Base-by-base conservation (phyloP, 2,888 invertebrate species). In the Tenthredo notha region DNA sequence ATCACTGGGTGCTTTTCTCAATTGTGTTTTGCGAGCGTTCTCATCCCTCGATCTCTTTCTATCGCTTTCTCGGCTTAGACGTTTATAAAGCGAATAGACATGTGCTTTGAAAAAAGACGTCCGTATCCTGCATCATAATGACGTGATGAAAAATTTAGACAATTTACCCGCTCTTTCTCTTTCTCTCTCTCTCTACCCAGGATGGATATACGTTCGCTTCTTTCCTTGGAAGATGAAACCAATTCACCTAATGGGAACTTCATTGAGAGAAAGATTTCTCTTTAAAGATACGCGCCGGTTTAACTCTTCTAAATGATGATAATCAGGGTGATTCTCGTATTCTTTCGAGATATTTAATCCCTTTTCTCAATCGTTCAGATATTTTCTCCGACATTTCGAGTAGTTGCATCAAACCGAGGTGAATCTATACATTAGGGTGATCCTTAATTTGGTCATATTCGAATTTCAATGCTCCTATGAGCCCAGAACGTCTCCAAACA, bases 1-100 rank as follows among this genome's bases (percentile, higher is more conserved):
- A 91, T 91, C 90, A 90, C 86, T 87, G 88, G 85, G 87, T 87
- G 87, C 88, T 87, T 88, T 88, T 86, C 88, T 85, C 86, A 87
- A 88, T 88, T 88, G 88, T 87, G 87, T 89, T 85, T 58, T 65
- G 84, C 86, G 40, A 70, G 75, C 84, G 84, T 85, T 5, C 25
- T 5, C 54, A 29, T 33, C 12, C 58, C 37, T 12, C 54, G 10
- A n/a, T 40, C 40, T 78, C 21, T 58, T 37, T n/a, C 37, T 12
- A 47, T 77, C 29, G 6, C 12, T 58, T 54, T 25, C 37, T 37
- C 37, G 78, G 37, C 40, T 58, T 58, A 58, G 33, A 37, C n/a
- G 33, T 12, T 37, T 77, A 74, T 43, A 47, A 15, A 25, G 12
- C n/a, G 72, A 25, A 74, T 29, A 10, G 4, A 33, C 29, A 7